Evolutionary conservation across 2,888 invertebrate species (phyloP).

Genomic region (Drosophila multiciliata): DNA sequence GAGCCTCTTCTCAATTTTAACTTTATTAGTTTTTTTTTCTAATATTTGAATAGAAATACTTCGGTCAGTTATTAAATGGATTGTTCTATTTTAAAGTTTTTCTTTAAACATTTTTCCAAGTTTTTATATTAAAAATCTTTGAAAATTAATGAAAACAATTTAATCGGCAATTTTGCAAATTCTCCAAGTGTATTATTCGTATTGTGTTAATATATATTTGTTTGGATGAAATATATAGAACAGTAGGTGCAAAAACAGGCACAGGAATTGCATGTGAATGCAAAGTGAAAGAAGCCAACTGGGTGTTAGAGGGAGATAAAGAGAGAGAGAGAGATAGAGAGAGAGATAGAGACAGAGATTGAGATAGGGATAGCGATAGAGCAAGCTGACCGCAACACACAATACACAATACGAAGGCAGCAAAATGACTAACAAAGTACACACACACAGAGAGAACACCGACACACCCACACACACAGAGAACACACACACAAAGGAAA

Average conservation of each 20-base stretch:
- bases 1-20: too few relatives aligned
- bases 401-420: conserved; percentile 43
- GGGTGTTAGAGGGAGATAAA: background rate
- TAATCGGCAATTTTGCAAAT: background rate
- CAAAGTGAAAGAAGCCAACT: conserved; percentile 24
- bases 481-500: conserved; percentile 1
- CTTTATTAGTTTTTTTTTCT: too few relatives aligned
- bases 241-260: conserved; percentile 75
- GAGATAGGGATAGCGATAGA: conserved; percentile 36
- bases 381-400: conserved; percentile 68
- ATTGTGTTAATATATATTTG: conserved; percentile 67
- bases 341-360: background rate
- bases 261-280: conserved; percentile 70
- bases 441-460: background rate
- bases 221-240: conserved; percentile 49
- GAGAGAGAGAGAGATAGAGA: background rate
- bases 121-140: background rate
- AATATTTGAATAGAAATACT: too few relatives aligned
- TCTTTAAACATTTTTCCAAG: background rate
- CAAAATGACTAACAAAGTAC: conserved; percentile 48
- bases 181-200: conserved; percentile 11
- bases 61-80: too few relatives aligned
- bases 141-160: background rate
- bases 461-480: background rate
- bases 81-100: background rate